phyloP scores from a whole-genome alignment of 2,888 invertebrate species.

The Callinectes sapidus region DNA sequence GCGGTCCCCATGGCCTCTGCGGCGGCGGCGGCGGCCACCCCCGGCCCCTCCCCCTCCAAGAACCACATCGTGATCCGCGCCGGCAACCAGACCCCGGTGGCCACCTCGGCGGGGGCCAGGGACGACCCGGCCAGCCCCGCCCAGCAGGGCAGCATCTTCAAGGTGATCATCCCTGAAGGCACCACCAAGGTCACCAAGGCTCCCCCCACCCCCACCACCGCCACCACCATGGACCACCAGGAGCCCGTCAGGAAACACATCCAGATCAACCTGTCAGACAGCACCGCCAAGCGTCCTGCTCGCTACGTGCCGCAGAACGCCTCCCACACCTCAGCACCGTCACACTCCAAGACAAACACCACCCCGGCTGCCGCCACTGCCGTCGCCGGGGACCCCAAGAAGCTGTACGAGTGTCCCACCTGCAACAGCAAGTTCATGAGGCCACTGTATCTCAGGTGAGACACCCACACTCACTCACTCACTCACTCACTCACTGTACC shows the following conservation, averaged over 20 bases:
- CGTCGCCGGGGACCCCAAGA: conserved; percentile 40
- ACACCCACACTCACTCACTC: too few relatives aligned
- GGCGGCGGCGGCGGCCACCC: conserved; percentile 34
- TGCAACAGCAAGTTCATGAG: conserved; percentile 72
- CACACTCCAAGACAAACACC: neutral
- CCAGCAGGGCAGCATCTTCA: conserved; percentile 51
- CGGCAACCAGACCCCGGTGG: conserved; percentile 46
- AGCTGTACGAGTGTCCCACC: conserved; percentile 66
- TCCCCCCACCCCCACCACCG: neutral
- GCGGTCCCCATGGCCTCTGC: conserved; percentile 34
- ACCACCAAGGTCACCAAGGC: conserved; percentile 56
- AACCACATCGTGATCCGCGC: conserved; percentile 67
- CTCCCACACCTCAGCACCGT: conserved; percentile 36
- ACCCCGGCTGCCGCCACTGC: too few relatives aligned
- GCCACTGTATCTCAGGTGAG: conserved; percentile 64
- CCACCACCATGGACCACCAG: conserved; percentile 22
- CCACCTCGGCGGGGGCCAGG: neutral
- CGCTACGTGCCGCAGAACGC: conserved; percentile 43
- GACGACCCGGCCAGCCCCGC: neutral
- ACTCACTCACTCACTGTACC: too few relatives aligned
- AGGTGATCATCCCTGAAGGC: conserved; percentile 66
- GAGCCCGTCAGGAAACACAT: conserved; percentile 68
- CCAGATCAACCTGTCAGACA: conserved; percentile 66
- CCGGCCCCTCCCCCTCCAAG: conserved; percentile 48
- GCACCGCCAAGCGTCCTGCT: conserved; percentile 25